Conservation (phyloP, 2,888 invertebrate genomes). For the Lacanobia wlatinum region DNA sequence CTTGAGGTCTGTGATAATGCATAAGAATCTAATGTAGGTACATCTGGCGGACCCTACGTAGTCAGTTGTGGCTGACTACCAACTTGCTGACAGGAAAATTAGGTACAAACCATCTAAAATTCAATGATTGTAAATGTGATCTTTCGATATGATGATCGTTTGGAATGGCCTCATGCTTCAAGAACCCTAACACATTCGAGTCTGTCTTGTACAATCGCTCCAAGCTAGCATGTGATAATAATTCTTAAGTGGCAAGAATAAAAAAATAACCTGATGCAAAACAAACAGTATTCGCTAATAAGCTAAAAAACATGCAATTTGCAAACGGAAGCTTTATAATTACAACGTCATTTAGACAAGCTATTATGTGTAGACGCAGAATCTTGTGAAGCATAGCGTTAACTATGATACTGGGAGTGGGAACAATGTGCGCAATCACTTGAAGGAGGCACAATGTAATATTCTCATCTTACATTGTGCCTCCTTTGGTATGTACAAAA, state of each 20-base stretch:
- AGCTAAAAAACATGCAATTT: slow-evolving; percentile 64
- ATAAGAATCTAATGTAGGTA: not conserved
- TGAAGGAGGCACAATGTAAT: not conserved
- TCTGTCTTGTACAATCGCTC: not conserved
- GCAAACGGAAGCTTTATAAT: slow-evolving; percentile 66
- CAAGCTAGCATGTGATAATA: slow-evolving; percentile 18
- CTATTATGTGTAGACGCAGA: slow-evolving; percentile 22
- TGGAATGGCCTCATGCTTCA: not conserved
- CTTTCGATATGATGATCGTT: not conserved
- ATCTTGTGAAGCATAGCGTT: slow-evolving; percentile 32
- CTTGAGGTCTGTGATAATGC: not conserved
- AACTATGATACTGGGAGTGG: slow-evolving; percentile 39
- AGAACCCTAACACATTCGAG: too few relatives aligned
- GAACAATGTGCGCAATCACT: not conserved
- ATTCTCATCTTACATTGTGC: too few relatives aligned
- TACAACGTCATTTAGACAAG: slow-evolving; percentile 54
- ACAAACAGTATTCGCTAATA: slow-evolving; percentile 58
- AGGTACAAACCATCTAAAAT: too few relatives aligned
- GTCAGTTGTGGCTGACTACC: not conserved
- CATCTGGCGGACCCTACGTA: not conserved
- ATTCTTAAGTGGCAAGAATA: slow-evolving; percentile 32
- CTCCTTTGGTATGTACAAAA: not conserved
- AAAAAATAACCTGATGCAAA: slow-evolving; percentile 48
- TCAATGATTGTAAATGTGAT: not conserved
- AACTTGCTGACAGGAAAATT: not conserved